Evolutionary conservation across 1,140 invertebrate genomes (phyloP), one percentile per base, ranked within the genome.

Genomic region (Drosophila yakuba): DNA sequence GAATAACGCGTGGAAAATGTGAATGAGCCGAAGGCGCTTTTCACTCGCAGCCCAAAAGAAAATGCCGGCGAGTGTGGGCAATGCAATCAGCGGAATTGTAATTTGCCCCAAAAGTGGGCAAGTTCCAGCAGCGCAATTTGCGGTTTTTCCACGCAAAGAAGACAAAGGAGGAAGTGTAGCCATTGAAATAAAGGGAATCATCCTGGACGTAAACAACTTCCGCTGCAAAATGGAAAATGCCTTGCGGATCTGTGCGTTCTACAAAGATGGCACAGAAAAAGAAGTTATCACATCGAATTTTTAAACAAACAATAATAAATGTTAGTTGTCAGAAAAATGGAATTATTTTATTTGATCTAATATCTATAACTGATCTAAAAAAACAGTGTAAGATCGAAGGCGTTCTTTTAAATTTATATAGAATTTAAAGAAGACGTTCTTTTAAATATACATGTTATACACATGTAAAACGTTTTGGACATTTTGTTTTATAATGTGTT

Each of bases 1-100:
- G 83, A 86, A 86, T 82, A 86, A 86, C 83, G 83, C 83, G 84
- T 86, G 80, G 83, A 84, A 62, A 79, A 86, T 86, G 83, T 79
- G 83, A 88, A 86, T 88, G 83, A 86, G 83, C 83, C 78, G 75
- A 78, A 61, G 78, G 61, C 75, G 78, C 78, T 78, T 88, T 75
- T 82, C 74, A 78, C 62, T 28, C 71, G 39, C 36, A 5, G 38
- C 5, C 15, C 50, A 48, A 61, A 60, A 54, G 25, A 50, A 44
- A 64, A 64, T 23, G 48, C 35, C 15, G 58, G 15, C 14, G 12
- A 52, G 45, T 52, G 17, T 43, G 61, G 64, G 55, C 54, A 88
- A 89, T 89, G 84, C 84, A 89, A 89, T 89, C 84, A 89, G 80
- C 84, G 84, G 84, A 89, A 84, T 89, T 89, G 80, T 89, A 89